Evolutionary conservation across 1,140 invertebrate species (phyloP).

Genomic region (Pseudomyrmex pallidus): DNA sequence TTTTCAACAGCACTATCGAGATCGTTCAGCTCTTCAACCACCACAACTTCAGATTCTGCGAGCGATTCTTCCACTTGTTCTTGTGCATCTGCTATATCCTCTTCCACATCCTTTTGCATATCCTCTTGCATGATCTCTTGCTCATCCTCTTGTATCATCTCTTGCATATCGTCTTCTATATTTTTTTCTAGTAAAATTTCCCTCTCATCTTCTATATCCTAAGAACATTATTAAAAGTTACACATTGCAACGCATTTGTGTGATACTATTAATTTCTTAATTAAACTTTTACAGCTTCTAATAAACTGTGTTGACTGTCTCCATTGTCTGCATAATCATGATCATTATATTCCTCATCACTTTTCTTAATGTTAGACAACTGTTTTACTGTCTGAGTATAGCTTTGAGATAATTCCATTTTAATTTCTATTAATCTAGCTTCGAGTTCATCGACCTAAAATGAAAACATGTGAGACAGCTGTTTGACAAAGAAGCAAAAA

Average conservation of each 20-base stretch:
- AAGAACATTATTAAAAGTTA: constrained; percentile 33
- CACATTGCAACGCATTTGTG: background rate
- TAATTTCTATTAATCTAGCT: constrained; percentile 84
- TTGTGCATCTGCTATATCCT: constrained; percentile 60
- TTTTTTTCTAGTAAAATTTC: background rate
- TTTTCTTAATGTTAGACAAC: constrained; percentile 58
- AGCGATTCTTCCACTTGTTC: constrained; percentile 55
- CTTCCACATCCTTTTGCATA: constrained; percentile 56
- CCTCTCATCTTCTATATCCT: constrained; percentile 36
- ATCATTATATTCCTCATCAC: constrained; percentile 81
- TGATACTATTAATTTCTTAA: constrained; percentile 50
- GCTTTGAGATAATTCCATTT: constrained; percentile 81
- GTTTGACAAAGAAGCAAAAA: constrained; percentile 4
- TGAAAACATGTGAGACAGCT: background rate
- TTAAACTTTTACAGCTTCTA: constrained; percentile 38
- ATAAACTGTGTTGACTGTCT: constrained; percentile 64
- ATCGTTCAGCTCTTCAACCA: constrained; percentile 18
- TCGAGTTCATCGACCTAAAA: constrained; percentile 87
- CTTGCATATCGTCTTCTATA: too few relatives aligned
- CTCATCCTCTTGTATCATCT: too few relatives aligned
- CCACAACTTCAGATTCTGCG: constrained; percentile 46
- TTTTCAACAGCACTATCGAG: constrained; percentile 25
- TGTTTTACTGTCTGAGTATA: constrained; percentile 83
- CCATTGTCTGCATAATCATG: constrained; percentile 82
- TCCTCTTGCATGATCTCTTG: constrained; percentile 16